phyloP scores from a whole-genome alignment of 2,113 vertebrate species.

The Melanerpes formicivorus region DNA sequence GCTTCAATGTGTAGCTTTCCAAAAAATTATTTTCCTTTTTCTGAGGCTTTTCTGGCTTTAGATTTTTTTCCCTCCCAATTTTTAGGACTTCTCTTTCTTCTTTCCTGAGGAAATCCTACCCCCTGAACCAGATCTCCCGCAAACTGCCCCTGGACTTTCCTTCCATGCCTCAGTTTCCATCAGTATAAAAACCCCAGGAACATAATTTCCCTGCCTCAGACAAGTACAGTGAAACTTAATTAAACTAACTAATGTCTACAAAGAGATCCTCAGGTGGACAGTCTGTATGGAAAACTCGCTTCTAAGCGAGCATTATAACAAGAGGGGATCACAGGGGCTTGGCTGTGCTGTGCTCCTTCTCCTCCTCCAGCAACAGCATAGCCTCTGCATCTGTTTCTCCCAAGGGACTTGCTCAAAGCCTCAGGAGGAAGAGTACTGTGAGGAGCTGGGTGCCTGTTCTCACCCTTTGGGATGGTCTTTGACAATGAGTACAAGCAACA shows the following conservation, averaged over 20 bases:
- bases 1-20: conserved; percentile 61
- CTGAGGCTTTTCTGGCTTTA: conserved; percentile 45
- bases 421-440: background rate
- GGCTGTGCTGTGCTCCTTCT: background rate
- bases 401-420: background rate
- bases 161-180: background rate
- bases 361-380: background rate
- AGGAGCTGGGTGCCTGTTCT: accelerated
- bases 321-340: conserved; percentile 10
- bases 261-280: conserved; percentile 54
- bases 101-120: background rate
- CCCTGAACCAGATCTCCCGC: background rate
- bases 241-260: conserved; percentile 23
- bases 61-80: background rate
- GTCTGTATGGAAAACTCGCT: conserved; percentile 23
- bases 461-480: accelerated
- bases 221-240: conserved; percentile 15
- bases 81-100: background rate
- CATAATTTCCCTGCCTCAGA: conserved; percentile 25
- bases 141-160: background rate
- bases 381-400: background rate
- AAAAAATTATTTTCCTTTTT: conserved; percentile 27
- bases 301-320: background rate
- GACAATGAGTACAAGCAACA: accelerated
- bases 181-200: background rate